phyloP scores from a whole-genome alignment of 2,888 invertebrate species.

The Synergus laeviventris region DNA sequence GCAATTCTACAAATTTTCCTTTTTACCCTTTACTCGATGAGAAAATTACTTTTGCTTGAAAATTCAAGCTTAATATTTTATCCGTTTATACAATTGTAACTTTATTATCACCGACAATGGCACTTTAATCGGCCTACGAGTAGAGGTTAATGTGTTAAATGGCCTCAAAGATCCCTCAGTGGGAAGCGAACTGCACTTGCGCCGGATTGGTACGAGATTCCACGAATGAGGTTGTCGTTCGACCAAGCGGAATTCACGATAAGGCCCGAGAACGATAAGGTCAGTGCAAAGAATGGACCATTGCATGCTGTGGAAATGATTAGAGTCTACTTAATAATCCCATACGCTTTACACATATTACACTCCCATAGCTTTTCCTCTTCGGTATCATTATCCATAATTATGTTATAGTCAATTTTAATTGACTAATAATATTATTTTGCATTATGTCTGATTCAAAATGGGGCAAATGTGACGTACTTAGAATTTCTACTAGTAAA shows the following conservation, averaged over 20 bases:
- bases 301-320: slow-evolving; percentile 17
- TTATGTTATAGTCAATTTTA: neutral
- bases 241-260: slow-evolving; percentile 53
- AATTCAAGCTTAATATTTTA: slow-evolving; percentile 1
- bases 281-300: slow-evolving; percentile 21
- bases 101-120: slow-evolving; percentile 29
- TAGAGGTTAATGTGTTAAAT: slow-evolving; percentile 36
- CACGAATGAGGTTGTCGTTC: slow-evolving; percentile 43
- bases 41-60: neutral
- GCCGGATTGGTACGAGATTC: slow-evolving; percentile 30
- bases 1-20: neutral
- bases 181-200: slow-evolving; percentile 23
- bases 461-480: no score
- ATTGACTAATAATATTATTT: no score
- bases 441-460: no score
- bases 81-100: slow-evolving; percentile 5
- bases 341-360: neutral
- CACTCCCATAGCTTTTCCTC: neutral
- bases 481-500: no score
- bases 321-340: neutral
- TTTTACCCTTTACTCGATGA: neutral
- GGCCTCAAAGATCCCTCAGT: slow-evolving; percentile 24
- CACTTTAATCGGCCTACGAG: slow-evolving; percentile 28
- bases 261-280: slow-evolving; percentile 44
- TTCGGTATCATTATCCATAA: neutral